Evolutionary conservation across 2,888 invertebrate genomes (phyloP), one percentile per base, ranked within the genome.

Genomic region (Temnothorax rugatulus): DNA sequence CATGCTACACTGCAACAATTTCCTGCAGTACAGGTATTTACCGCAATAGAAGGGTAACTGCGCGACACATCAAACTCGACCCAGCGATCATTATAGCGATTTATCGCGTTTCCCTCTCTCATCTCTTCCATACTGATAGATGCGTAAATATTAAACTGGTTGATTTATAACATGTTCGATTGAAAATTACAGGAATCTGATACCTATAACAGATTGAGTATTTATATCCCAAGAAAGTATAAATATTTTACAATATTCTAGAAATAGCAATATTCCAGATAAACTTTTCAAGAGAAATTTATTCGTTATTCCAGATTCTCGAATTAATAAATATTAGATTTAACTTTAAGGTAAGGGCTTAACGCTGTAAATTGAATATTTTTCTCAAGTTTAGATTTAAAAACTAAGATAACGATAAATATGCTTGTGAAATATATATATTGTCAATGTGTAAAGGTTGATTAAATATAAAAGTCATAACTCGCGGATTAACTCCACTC

Each of bases 1-100:
- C 90, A 86, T 86, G 88, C 89, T 83, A 86, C 84, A 83, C 86
- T 88, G 86, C 86, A 87, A 90, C 89, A 86, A 90, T 90, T 90
- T 90, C 88, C 89, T 87, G 84, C 83, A 57, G 68, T 76, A 87
- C 84, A 66, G 82, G 84, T 82, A 86, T 90, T 90, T 88, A 86
- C 85, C 59, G 85, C 66, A 44, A 66, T 50, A 50, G 68, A 76
- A 69, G 84, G 86, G 84, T 84, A 81, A 75, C 83, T 52, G 71
- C 52, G 71, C 66, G 86, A 84, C 79, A 71, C 74, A 85, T 86
- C 87, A 74, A 81, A 82, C 81, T 57, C 85, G 64, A 68, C 64
- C 57, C 68, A 34, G 52, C 76, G 83, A 86, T 79, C 71, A 63
- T 73, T 75, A 68, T 61, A 79, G 61, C 74, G 82, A 88, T 85